Evolutionary conservation across 2,888 invertebrate species (phyloP), one percentile per base, ranked within the genome.

Genomic region (Syritta pipiens): DNA sequence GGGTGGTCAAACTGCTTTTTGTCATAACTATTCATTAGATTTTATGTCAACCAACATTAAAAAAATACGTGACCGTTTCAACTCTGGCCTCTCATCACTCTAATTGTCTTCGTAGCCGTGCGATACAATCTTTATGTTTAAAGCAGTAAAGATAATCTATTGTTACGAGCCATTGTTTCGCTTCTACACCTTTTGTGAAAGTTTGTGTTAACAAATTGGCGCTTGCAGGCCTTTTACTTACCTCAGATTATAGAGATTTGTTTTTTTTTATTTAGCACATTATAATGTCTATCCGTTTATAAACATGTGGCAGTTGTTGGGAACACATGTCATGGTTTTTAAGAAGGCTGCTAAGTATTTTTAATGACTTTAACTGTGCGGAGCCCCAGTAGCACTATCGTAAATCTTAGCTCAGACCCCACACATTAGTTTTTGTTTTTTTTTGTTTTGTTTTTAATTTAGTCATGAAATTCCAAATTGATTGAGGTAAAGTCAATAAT

Each of bases 61-160:
- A 17, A 30, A 14, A 19, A 10, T 42, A 57, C 57, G 57, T 57
- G 57, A 30, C 26, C 42, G 42, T 42, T 28, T 42, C 19, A 55
- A 30, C 10, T 19, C 7, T 28, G 42, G 28, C 20, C 19, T 28
- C 40, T 42, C 28, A 28, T 57, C 57, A 57, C 28, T 42, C 57
- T 57, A 57, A 57, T 57, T 57, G 57, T 57, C 28, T 57, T n/a
- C n/a, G 57, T 28, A 17, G 10, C 42, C 40, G 30, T 17, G 20
- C 42, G 57, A 57, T 57, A 57, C 42, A 4, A 57, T 57, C 57
- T 57, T 57, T 57, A 42, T 57, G 57, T 57, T 28, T n/a, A 20
- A 28, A 9, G 57, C 10, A 19, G 42, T 57, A 57, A 57, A 57
- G 42, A 57, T 57, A 10, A 42, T 42, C 30, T 40, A 40, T 40